Percentiles rank a stretch among this genome's conserved stretches.
Conservation (phyloP, 2,797 vertebrate genomes). For the Malacoraja senta region DNA sequence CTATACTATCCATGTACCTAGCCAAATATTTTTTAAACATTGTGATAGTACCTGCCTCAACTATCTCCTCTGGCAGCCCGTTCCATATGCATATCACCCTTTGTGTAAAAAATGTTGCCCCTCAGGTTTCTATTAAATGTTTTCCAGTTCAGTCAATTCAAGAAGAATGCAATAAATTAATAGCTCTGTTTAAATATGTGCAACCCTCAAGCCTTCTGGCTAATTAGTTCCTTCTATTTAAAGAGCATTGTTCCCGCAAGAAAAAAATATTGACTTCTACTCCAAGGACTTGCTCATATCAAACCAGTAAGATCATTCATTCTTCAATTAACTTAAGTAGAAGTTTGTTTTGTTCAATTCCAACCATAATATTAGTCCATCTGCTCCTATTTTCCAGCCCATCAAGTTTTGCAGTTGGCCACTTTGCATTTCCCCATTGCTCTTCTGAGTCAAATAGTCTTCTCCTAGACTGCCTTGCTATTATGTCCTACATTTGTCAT, state of each 20-base stretch:
- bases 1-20: too few relatives aligned
- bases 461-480: not conserved
- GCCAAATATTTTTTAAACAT: too few relatives aligned
- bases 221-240: conserved; percentile 11
- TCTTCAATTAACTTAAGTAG: conserved; percentile 36
- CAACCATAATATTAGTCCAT: conserved; percentile 25
- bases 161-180: not conserved
- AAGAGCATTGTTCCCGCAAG: not conserved
- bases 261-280: not conserved
- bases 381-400: conserved; percentile 34
- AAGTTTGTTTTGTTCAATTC: not conserved
- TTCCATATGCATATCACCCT: too few relatives aligned
- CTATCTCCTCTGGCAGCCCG: too few relatives aligned
- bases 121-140: not conserved
- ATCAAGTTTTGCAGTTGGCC: conserved; percentile 9
- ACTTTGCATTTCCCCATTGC: not conserved
- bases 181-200: not conserved
- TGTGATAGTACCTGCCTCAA: too few relatives aligned
- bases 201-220: not conserved
- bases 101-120: too few relatives aligned
- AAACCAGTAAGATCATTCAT: not conserved
- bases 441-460: not conserved
- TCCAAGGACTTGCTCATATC: not conserved
- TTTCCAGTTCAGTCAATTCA: not conserved
- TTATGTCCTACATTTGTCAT: conserved; percentile 2